Evolutionary conservation across 2,113 vertebrate species (phyloP).

Genomic region (Herpailurus yagouaroundi): DNA sequence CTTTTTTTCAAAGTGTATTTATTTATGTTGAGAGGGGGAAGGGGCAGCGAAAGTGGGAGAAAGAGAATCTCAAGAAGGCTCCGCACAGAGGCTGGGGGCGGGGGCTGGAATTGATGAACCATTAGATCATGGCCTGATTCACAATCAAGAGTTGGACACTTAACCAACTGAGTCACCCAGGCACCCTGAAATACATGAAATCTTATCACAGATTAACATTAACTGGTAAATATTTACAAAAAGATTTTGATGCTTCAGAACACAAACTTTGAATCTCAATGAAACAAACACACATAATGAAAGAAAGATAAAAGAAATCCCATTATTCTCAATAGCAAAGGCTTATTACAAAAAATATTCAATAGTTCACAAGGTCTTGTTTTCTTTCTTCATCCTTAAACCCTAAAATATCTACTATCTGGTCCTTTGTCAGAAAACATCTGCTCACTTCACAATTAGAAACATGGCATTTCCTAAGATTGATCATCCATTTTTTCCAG

Average conservation of each 20-base stretch:
- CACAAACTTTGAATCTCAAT: background rate
- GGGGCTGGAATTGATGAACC: too few species aligned
- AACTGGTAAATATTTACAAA: background rate
- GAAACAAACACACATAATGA: background rate
- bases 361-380: background rate
- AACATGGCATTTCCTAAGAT: background rate
- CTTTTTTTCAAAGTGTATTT: background rate
- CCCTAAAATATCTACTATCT: background rate
- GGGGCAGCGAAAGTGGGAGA: too few species aligned
- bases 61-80: too few species aligned
- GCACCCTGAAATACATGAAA: background rate
- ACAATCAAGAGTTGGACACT: too few species aligned
- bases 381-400: background rate
- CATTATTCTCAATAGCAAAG: background rate
- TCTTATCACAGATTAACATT: background rate
- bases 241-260: background rate
- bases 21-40: too few species aligned
- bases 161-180: too few species aligned
- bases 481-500: background rate
- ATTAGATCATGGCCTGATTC: too few species aligned
- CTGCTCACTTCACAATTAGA: background rate
- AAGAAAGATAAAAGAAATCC: background rate
- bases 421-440: background rate
- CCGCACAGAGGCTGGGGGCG: too few species aligned
- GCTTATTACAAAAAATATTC: background rate